Base-by-base conservation (phyloP, 2,888 invertebrate species). In the Hemaris fuciformis region DNA sequence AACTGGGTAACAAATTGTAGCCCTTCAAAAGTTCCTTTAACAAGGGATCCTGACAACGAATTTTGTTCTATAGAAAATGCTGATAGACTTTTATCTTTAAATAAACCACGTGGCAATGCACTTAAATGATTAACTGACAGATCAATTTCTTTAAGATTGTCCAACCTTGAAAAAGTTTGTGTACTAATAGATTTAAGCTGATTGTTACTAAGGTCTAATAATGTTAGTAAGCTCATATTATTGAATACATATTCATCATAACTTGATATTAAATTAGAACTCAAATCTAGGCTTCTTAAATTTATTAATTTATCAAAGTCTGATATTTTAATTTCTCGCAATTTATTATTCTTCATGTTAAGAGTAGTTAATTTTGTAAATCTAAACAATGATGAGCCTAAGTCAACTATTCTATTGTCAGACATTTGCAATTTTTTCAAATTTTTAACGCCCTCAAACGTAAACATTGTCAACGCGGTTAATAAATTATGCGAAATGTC, bases 401-500 rank as follows among this genome's bases (percentile, higher is more conserved):
- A 76, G 41, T 81, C 79, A 6, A 65, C 57, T 56, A 89, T 69
- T 42, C 74, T 72, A 53, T 89, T 89, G 42, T 78, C 63, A 1
- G 86, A 81, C 1, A 89, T 62, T 62, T 82, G 77, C 4, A 89
- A 72, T 64, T 72, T 38, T 10, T 66, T 41, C n/a, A 88, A 62
- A 27, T 77, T 76, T 62, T 70, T 79, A 1, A 82, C 65, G 1
- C 88, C 88, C 66, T 87, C 87, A 62, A 88, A 88, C 18, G 82
- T 79, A 13, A 76, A 63, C 4, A 64, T 69, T 58, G 67, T 73
- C 38, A 89, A 60, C 0, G 48, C 42, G 25, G 76, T 71, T 7
- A 89, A 77, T 3, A 70, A 75, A 63, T 89, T 89, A 59, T 84
- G 62, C 2, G 87, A 85, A 4, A 89, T 63, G 68, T 88, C 84